Base-by-base conservation (phyloP, 2,888 invertebrate species). In the Andrena chrysosceles region DNA sequence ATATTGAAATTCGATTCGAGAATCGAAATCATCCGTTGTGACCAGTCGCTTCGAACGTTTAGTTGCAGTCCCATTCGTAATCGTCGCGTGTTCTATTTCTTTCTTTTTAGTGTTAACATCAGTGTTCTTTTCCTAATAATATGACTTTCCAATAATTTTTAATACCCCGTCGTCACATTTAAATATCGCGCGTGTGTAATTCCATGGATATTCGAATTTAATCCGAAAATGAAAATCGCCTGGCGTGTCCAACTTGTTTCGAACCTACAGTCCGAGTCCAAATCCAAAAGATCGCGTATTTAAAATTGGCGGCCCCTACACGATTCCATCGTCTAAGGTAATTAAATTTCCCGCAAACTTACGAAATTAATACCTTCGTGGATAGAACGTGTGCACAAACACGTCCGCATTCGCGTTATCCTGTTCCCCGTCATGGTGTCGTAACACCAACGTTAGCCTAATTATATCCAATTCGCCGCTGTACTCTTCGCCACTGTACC, bases 321-420 rank as follows among this genome's bases (percentile, higher is more conserved):
- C 23, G 7, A 42, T 64, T 5, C 7, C n/a, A 68, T 29, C 29
- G 8, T 23, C 31, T 10, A 29, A 33, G 23, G 35, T 68, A 35
- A 20, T 52, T 49, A 26, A 31, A 10, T 31, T 8, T 16, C 31
- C n/a, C n/a, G 23, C 16, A n/a, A 26, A 33, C n/a, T 1, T 3
- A 10, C 13, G 35, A 23, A 0, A 13, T 72, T 16, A 73, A 16
- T 10, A 3, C n/a, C 8, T n/a, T 10, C 10, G 74, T 2, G 92
- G 92, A 80, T 91, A 92, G 68, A 91, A 86, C 0, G 92, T 92
- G 0, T 91, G 89, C 0, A 92, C 83, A 10, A 92, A 92, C 0
- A 92, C 89, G 7, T 91, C 86, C 0, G 89, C 89, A 0, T 85
- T 13, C 0, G 77, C 63, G 59, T 92, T 68, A 0, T 73, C 59